Conservation (phyloP, 2,797 vertebrate species). For the Epinephelus malabaricus region DNA sequence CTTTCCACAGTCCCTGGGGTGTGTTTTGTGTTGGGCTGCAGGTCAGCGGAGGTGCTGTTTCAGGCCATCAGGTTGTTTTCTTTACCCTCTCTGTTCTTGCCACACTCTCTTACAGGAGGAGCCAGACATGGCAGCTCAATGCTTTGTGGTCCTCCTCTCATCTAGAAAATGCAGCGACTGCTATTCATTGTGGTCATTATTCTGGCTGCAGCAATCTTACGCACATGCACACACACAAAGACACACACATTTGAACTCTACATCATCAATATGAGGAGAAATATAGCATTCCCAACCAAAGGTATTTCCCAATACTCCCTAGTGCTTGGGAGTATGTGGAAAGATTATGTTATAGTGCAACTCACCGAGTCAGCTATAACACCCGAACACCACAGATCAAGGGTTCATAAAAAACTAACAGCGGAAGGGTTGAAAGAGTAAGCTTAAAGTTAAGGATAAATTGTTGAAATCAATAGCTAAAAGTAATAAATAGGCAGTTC, state of each 20-base stretch:
- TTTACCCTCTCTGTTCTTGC: constrained; percentile 61
- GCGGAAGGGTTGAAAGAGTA: no score
- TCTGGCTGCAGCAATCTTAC: constrained; percentile 40
- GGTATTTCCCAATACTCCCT: no score
- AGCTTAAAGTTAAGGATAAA: no score
- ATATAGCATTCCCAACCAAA: no score
- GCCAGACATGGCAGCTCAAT: constrained; percentile 49
- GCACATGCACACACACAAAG: constrained; percentile 16
- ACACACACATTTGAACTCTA: background rate
- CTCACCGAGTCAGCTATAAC: background rate
- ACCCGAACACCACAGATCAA: background rate
- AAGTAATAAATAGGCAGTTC: no score
- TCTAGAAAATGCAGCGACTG: constrained; percentile 57
- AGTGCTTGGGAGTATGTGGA: no score
- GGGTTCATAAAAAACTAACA: no score
- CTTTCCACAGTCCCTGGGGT: constrained; percentile 40
- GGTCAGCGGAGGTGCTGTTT: constrained; percentile 66
- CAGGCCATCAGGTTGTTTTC: constrained; percentile 71
- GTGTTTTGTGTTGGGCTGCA: constrained; percentile 70
- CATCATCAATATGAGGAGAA: background rate
- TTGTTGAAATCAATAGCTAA: no score
- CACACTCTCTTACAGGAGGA: constrained; percentile 56
- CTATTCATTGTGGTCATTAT: constrained; percentile 45
- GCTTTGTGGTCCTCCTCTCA: constrained; percentile 63
- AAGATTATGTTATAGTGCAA: no score